Evolutionary conservation across 2,797 vertebrate species (phyloP), one percentile per base, ranked within the genome.

Genomic region (Sebastes itinus): DNA sequence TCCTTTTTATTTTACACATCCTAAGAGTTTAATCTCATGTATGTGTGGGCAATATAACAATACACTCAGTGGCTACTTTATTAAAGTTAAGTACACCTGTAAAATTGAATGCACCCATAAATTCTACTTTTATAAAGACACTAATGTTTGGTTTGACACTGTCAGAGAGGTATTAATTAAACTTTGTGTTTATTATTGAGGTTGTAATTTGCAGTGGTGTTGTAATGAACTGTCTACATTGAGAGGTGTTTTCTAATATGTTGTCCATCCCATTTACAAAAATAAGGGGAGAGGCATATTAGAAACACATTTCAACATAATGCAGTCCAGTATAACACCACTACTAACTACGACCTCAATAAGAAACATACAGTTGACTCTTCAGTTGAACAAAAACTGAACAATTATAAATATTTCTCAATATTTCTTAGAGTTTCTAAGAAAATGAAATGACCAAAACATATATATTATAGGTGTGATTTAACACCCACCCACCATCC

Each of bases 401-500:
- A 54, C 27, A 28, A 28, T 67, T 4, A 67, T 30, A 52, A 67
- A 52, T 28, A 54, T 67, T 67, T n/a, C 12, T 49, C 14, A 42
- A 42, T 42, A 42, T 42, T 49, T 49, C 1, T 18, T 4, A 49
- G 6, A 8, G 22, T 56, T 56, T 25, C 16, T 52, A 35, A 38
- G 20, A 27, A 42, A 59, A 69, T 28, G 0, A 62, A 58, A 64
- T 28, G 27, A 55, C 56, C 42, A 46, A 25, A 72, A 33, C 25
- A 14, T 23, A 52, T 25, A 82, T 6, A 25, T 58, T 20, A 52
- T n/a, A 59, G 11, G 35, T 72, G 20, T 6, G 13, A 60, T 58
- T 66, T 68, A 10, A 65, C 42, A 78, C 35, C 20, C 22, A 46
- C 30, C 9, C 22, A 84, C 66, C 30, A 49, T 32, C 32, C 59